Conservation (phyloP, 1,140 invertebrate species). For the Leptinotarsa lineolata region DNA sequence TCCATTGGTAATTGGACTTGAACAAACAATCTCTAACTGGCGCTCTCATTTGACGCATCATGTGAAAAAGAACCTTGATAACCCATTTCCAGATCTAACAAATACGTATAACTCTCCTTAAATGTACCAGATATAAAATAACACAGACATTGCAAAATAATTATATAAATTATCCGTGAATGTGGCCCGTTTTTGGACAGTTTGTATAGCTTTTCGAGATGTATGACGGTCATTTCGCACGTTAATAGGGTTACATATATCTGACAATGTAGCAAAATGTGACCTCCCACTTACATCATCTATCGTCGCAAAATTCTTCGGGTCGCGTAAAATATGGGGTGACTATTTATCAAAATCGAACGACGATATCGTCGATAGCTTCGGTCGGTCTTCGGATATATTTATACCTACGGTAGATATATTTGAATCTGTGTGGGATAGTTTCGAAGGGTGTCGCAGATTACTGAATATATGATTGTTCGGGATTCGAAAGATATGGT, state of each 20-base stretch:
- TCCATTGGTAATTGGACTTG: no score
- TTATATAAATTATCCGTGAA: slow-evolving; percentile 1
- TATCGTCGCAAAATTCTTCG: slow-evolving; percentile 1
- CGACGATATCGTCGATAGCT: neutral
- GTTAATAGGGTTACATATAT: slow-evolving; percentile 8
- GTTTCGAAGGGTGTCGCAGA: neutral
- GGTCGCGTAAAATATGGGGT: neutral
- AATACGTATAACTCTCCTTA: slow-evolving; percentile 5
- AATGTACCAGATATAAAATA: slow-evolving; percentile 6
- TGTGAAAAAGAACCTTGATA: neutral
- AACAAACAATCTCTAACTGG: no score
- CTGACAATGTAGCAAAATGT: slow-evolving; percentile 8
- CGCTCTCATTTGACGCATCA: neutral
- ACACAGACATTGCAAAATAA: slow-evolving; percentile 6
- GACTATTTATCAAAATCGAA: neutral
- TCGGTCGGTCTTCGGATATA: neutral
- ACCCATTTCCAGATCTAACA: neutral
- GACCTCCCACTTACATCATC: slow-evolving; percentile 1
- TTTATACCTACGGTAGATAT: neutral
- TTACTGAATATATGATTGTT: no score
- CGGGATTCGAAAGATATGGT: no score
- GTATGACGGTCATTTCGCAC: neutral
- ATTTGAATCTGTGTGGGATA: neutral
- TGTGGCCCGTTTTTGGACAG: slow-evolving; percentile 2
- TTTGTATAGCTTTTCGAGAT: neutral